Percentiles rank a stretch among this genome's conserved stretches.
phyloP scores from a whole-genome alignment of 2,113 vertebrate genomes.

The rabbit (Oryctolagus cuniculus) region DNA sequence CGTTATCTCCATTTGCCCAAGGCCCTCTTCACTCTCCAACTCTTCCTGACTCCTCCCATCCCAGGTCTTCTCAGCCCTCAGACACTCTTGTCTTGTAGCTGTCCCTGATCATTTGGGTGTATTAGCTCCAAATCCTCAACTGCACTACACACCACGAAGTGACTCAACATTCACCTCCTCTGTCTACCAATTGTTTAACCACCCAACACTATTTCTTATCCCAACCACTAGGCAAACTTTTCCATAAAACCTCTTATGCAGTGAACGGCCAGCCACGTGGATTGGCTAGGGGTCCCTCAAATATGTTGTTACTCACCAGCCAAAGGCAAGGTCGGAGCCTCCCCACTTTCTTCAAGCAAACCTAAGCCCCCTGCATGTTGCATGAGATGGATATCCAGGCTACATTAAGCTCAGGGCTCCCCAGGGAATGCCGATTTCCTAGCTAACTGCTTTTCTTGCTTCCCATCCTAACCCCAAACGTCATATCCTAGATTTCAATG shows the following conservation, averaged over 20 bases:
- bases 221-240: slow-evolving; percentile 17
- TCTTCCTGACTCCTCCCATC: background rate
- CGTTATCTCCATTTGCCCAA: background rate
- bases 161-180: background rate
- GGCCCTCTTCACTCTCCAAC: background rate
- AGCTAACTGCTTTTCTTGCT: background rate
- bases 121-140: background rate
- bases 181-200: slow-evolving; percentile 14
- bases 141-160: background rate
- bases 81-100: background rate
- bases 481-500: background rate
- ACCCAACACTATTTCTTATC: slow-evolving; percentile 41
- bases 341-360: slow-evolving; percentile 1
- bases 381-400: background rate
- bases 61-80: background rate
- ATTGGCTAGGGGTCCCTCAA: slow-evolving; percentile 1
- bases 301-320: background rate
- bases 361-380: background rate
- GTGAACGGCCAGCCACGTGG: background rate
- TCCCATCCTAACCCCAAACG: background rate
- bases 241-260: slow-evolving; percentile 9
- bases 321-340: background rate
- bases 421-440: background rate
- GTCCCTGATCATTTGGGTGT: background rate
- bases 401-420: background rate